Percentiles rank a stretch among this genome's conserved stretches.
phyloP scores from a whole-genome alignment of 2,888 invertebrate species.

The Tridacna crocea region DNA sequence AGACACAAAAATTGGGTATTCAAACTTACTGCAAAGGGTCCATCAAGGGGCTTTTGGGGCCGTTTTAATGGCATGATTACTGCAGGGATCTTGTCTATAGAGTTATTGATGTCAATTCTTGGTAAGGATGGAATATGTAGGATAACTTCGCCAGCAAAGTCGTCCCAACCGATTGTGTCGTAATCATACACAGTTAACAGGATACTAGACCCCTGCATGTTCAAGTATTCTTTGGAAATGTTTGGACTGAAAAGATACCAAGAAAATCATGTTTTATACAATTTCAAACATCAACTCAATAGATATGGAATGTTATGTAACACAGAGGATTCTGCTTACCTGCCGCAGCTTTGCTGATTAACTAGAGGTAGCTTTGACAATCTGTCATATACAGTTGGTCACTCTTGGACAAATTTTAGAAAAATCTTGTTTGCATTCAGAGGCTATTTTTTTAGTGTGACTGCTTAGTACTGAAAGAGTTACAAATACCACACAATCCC shows the following conservation, averaged over 20 bases:
- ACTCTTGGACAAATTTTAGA: no score
- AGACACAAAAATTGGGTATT: no score
- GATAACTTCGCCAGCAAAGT: constrained; percentile 80
- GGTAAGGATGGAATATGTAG: constrained; percentile 69
- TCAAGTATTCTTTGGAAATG: constrained; percentile 69
- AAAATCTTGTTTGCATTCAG: no score
- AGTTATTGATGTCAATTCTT: constrained; percentile 65
- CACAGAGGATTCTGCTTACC: background rate
- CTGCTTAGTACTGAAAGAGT: no score
- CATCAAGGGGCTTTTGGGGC: constrained; percentile 63
- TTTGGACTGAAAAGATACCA: constrained; percentile 68
- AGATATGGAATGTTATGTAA: background rate
- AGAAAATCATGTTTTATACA: background rate
- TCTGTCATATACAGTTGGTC: no score
- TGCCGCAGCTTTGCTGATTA: background rate
- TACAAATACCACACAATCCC: no score
- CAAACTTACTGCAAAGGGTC: constrained; percentile 73
- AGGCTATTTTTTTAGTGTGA: no score
- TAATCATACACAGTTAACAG: constrained; percentile 76
- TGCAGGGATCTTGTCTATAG: constrained; percentile 74
- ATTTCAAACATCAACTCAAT: background rate
- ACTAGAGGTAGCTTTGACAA: no score
- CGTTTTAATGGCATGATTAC: constrained; percentile 77
- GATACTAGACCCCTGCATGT: constrained; percentile 70
- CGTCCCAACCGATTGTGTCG: constrained; percentile 75